Percentiles rank a stretch among this genome's conserved stretches.
These are phyloP conservation scores for Amphiduros pacificus DNA, from an alignment of 2,888 invertebrate species.

Conservation along the genomic window DNA sequence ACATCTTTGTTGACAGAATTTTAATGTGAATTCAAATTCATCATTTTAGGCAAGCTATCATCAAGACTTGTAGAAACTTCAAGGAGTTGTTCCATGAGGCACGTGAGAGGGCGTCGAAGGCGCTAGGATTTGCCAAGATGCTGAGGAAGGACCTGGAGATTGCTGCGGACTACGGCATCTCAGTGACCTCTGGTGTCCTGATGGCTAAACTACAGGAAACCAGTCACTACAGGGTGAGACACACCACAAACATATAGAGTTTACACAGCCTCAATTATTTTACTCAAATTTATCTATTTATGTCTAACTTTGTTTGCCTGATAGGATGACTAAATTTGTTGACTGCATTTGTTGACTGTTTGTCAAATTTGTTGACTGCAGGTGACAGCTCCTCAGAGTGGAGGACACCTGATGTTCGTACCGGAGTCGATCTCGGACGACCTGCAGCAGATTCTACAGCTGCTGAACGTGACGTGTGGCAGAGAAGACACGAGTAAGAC, in stretches of 20 bases:
- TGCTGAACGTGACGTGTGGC: conserved; percentile 62
- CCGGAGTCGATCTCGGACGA: conserved; percentile 55
- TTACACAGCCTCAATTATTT: too few species aligned
- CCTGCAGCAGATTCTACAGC: conserved; percentile 55
- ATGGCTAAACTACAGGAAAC: conserved; percentile 60
- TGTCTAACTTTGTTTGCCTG: too few species aligned
- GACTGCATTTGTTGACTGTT: too few species aligned
- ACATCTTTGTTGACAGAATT: too few species aligned
- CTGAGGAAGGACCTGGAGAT: conserved; percentile 71
- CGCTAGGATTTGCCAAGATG: conserved; percentile 79
- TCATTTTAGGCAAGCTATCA: conserved; percentile 64
- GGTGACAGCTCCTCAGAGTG: conserved; percentile 54
- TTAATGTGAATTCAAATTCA: too few species aligned
- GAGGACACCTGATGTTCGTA: conserved; percentile 60
- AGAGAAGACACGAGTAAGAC: conserved; percentile 46
- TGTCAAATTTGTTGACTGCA: too few species aligned
- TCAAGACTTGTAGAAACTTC: conserved; percentile 74
- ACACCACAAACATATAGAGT: too few species aligned
- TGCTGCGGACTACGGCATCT: conserved; percentile 60
- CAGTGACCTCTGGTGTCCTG: conserved; percentile 59
- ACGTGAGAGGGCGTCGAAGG: conserved; percentile 78
- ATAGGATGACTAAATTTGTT: too few species aligned
- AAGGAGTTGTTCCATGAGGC: conserved; percentile 79
- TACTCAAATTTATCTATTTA: too few species aligned
- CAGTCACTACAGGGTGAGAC: too few species aligned